Percentiles rank a stretch among this genome's conserved stretches.
phyloP scores from a whole-genome alignment of 2,113 vertebrate genomes.

The Labrus mixtus region DNA sequence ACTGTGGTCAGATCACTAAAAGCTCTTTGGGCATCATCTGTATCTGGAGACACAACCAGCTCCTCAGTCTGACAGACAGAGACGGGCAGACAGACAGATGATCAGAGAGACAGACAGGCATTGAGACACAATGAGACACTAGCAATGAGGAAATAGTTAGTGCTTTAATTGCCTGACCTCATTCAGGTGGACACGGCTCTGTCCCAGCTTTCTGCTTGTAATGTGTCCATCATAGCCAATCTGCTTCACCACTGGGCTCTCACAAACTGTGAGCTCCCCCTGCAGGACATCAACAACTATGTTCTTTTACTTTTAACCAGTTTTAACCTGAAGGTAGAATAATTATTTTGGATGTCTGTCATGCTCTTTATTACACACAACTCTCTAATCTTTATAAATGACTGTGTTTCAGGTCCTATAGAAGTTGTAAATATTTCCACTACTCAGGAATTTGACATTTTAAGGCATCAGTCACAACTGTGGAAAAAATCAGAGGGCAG shows the following conservation, averaged over 20 bases:
- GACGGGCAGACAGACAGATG: slow-evolving; percentile 8
- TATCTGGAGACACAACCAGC: slow-evolving; percentile 62
- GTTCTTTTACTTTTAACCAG: background rate
- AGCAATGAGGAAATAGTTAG: background rate
- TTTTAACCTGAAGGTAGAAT: background rate
- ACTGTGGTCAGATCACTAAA: slow-evolving; percentile 81
- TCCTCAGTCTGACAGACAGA: slow-evolving; percentile 79
- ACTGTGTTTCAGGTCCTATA: too few species aligned
- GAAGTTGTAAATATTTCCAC: too few species aligned
- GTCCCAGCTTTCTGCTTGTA: slow-evolving; percentile 77
- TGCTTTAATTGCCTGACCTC: slow-evolving; percentile 73
- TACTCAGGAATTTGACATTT: too few species aligned
- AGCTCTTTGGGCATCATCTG: slow-evolving; percentile 77
- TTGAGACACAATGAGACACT: background rate
- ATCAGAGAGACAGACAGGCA: background rate
- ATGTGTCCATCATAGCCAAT: slow-evolving; percentile 84
- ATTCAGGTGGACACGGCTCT: slow-evolving; percentile 53
- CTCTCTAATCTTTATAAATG: background rate
- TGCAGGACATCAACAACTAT: slow-evolving; percentile 43
- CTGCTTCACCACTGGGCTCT: slow-evolving; percentile 70
- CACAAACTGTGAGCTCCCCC: slow-evolving; percentile 38
- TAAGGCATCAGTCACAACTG: too few species aligned
- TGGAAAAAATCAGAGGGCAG: too few species aligned
- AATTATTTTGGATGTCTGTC: background rate
- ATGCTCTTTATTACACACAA: background rate